Evolutionary conservation across 2,797 vertebrate genomes (phyloP), one percentile per base, ranked within the genome.

Genomic region (Sebastes kiyomatsui): DNA sequence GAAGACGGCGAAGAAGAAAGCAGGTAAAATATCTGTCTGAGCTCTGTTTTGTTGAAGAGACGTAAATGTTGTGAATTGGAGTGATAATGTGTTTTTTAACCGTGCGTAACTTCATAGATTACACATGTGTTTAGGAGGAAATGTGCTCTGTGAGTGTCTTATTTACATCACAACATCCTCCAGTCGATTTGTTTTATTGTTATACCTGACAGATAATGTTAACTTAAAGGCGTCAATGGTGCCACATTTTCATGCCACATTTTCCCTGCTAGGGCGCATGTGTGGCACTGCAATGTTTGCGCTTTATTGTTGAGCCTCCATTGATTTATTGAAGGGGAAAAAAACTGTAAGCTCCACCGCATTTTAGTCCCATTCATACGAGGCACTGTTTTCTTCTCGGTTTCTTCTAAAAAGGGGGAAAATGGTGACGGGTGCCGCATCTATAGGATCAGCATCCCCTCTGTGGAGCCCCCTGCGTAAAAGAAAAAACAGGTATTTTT

Each of bases 401-500:
- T 81, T 25, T 87, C 72, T 82, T 82, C 33, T 27, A 20, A 68
- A 78, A 77, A 28, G 79, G 72, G 67, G 71, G 54, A 49, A 62
- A 68, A 88, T 86, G 91, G 89, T 90, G 90, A 86, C 80, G 70
- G 80, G 75, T 85, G 88, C 75, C 70, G 85, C 86, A 87, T 89
- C 80, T 83, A 32, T 84, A 80, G 77, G 78, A 86, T 82, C 87
- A 79, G 84, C 87, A 80, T 83, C 85, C 79, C 83, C 73, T 86
- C 75, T 35, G 82, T 87, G 79, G 88, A 93, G 86, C 86, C 77
- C 67, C 67, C 85, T 86, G 86, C 86, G 72, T 84, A 72, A 86
- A 88, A 70, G 64, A 66, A 52, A 13, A 72, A 77, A 60, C 92
- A 90, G 92, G 94, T 93, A 87, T 89, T 67, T 27, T 59, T 59